A percentile compares a stretch with the other conserved stretches of the same genome.
Evolutionary conservation across 2,888 invertebrate genomes (phyloP).

Genomic region (Plagodis dolabraria): DNA sequence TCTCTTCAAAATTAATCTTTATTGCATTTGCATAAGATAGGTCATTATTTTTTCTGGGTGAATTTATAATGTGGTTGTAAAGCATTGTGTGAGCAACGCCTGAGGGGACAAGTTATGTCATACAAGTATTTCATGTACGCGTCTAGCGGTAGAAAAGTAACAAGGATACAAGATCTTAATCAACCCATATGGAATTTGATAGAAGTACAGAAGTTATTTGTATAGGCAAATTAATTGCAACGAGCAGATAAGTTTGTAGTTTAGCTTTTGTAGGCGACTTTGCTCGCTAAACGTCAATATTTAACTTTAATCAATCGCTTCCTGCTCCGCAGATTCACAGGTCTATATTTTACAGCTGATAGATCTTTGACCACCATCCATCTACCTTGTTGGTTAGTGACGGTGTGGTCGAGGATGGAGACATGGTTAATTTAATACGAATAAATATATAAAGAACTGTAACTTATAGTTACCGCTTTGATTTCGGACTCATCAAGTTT

Average conservation of each 20-base stretch:
- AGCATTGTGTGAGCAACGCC: constrained; percentile 69
- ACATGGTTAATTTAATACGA: too few relatives aligned
- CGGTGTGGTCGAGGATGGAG: too few relatives aligned
- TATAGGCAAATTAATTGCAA: constrained; percentile 40
- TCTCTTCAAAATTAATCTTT: constrained; percentile 22
- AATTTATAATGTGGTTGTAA: constrained; percentile 43
- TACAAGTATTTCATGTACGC: constrained; percentile 72
- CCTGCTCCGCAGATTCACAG: too few relatives aligned
- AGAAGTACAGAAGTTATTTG: constrained; percentile 56
- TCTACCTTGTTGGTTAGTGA: too few relatives aligned
- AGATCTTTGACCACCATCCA: too few relatives aligned
- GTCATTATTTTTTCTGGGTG: constrained; percentile 4
- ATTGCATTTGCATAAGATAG: constrained; percentile 16
- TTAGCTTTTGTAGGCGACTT: constrained; percentile 9
- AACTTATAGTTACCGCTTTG: too few relatives aligned
- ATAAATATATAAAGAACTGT: too few relatives aligned
- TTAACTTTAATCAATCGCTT: too few relatives aligned
- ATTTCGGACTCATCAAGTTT: too few relatives aligned
- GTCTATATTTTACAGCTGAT: too few relatives aligned
- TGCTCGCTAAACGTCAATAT: background rate
- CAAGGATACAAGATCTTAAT: constrained; percentile 80
- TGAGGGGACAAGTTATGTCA: constrained; percentile 75
- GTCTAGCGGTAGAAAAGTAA: constrained; percentile 70
- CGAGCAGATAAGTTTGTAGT: constrained; percentile 13
- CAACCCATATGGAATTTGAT: constrained; percentile 61